These are phyloP conservation scores for Chelon auratus DNA, from an alignment of 2,797 vertebrate genomes.

Conservation along the genomic window DNA sequence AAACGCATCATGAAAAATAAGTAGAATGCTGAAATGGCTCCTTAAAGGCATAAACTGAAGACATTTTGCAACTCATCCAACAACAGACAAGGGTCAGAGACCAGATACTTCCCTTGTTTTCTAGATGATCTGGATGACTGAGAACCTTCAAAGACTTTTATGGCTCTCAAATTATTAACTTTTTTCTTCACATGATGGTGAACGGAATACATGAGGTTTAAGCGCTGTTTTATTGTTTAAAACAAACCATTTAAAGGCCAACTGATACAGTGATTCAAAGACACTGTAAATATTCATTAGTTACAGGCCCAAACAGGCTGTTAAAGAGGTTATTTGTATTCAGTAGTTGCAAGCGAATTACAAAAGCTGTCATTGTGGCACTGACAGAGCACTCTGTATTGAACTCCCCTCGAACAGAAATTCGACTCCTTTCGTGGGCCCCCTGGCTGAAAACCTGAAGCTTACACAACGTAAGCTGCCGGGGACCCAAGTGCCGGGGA, in stretches of 20 bases:
- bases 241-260: background rate
- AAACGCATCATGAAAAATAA: background rate
- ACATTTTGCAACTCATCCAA: no score
- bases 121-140: no score
- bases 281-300: background rate
- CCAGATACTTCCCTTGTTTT: no score
- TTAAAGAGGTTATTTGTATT: constrained; percentile 7
- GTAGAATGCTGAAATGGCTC: background rate
- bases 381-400: constrained; percentile 41
- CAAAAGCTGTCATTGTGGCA: constrained; percentile 45
- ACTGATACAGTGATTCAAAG: background rate
- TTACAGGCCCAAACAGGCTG: background rate
- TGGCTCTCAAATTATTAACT: background rate
- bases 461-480: constrained; percentile 47
- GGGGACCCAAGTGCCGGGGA: no score
- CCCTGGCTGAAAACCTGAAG: constrained; percentile 34
- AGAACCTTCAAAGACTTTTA: background rate
- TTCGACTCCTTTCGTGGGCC: constrained; percentile 48
- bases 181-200: background rate
- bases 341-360: constrained; percentile 11
- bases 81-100: no score
- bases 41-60: no score
- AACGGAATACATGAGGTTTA: background rate
- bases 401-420: constrained; percentile 58
- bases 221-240: background rate